These are phyloP conservation scores for Caenorhabditis uteleia DNA, from an alignment of 2,888 invertebrate species.

Conservation along the genomic window DNA sequence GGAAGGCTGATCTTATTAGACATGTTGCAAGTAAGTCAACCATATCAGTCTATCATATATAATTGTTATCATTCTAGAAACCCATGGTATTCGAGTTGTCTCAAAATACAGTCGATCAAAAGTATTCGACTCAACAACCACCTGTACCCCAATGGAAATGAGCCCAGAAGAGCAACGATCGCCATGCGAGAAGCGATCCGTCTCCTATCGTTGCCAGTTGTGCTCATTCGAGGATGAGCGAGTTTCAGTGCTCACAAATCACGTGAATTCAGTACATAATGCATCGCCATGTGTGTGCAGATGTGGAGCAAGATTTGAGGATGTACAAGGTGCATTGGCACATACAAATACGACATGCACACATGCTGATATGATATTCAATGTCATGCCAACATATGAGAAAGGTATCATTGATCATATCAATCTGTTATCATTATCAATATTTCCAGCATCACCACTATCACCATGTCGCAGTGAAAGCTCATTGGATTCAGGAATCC, in stretches of 20 bases:
- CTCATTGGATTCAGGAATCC: constrained; percentile 33
- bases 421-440: background rate
- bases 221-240: constrained; percentile 52
- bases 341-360: constrained; percentile 39
- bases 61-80: constrained; percentile 59
- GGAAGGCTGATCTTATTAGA: constrained; percentile 73
- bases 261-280: constrained; percentile 52
- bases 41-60: background rate
- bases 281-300: constrained; percentile 60
- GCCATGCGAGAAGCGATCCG: constrained; percentile 6
- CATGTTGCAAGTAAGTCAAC: constrained; percentile 71
- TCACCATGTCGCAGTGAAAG: constrained; percentile 31
- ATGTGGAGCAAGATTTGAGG: constrained; percentile 53
- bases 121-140: constrained; percentile 54
- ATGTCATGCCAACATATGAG: constrained; percentile 47
- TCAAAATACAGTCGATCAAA: constrained; percentile 69
- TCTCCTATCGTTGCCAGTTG: constrained; percentile 43
- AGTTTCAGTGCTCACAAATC: constrained; percentile 49
- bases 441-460: constrained; percentile 21
- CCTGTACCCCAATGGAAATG: background rate
- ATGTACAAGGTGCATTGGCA: constrained; percentile 47
- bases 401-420: too few species aligned
- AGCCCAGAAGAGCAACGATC: constrained; percentile 1
- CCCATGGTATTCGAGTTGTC: constrained; percentile 71
- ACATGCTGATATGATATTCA: constrained; percentile 39